Evolutionary conservation across 2,113 vertebrate genomes (phyloP).

Genomic region (Anarhynchus alexandrinus): DNA sequence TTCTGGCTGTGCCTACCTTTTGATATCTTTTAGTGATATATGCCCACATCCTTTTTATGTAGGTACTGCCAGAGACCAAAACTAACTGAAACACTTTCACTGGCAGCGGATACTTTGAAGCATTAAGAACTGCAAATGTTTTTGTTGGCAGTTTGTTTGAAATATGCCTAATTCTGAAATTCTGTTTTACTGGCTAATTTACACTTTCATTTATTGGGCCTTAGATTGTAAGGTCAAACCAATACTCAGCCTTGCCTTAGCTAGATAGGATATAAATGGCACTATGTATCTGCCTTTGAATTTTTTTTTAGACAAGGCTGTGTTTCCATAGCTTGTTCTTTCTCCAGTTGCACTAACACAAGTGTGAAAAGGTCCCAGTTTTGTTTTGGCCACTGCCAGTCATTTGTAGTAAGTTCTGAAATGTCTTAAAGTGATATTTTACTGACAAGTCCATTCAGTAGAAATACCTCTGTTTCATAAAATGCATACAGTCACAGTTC

Average conservation of each 20-base stretch:
- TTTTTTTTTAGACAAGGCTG: background rate
- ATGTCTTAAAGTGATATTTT: background rate
- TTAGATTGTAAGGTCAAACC: background rate
- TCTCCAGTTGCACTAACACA: background rate
- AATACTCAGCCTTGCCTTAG: background rate
- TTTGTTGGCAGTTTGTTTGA: background rate
- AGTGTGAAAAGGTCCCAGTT: background rate
- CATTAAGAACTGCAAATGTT: background rate
- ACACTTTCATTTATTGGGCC: background rate
- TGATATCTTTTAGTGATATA: background rate
- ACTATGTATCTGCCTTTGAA: background rate
- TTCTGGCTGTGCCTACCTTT: background rate
- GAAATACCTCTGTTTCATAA: background rate
- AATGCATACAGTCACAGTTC: background rate
- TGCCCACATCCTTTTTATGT: background rate
- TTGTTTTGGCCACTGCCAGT: background rate
- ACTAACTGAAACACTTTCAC: background rate
- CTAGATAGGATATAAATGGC: background rate
- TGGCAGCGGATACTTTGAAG: background rate
- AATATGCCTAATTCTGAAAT: background rate
- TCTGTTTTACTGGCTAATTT: background rate
- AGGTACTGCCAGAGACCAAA: background rate
- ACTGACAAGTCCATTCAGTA: background rate
- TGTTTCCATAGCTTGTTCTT: background rate
- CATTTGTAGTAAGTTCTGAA: background rate